These are phyloP conservation scores for Aphelenchoides avenae DNA, from an alignment of 1,140 invertebrate species.

Conservation along the genomic window DNA sequence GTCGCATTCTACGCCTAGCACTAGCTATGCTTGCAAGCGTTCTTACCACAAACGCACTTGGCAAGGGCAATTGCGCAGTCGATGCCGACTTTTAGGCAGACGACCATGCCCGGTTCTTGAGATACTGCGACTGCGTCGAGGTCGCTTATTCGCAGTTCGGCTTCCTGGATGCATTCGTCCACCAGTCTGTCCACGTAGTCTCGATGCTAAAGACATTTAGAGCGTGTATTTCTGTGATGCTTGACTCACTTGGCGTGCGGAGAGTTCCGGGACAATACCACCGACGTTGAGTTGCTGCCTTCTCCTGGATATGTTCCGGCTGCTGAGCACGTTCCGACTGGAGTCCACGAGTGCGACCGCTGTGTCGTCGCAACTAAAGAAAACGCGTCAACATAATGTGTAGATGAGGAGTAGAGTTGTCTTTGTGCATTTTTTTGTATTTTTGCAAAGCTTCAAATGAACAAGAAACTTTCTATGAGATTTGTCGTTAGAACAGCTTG, in stretches of 20 bases:
- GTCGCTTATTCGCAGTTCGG: constrained; percentile 16
- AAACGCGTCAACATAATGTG: background rate
- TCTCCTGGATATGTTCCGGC: background rate
- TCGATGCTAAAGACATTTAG: constrained; percentile 31
- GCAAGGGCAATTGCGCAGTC: constrained; percentile 32
- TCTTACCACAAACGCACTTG: constrained; percentile 10
- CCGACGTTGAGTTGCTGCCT: constrained; percentile 1
- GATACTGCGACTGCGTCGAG: constrained; percentile 36
- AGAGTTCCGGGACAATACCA: constrained; percentile 25
- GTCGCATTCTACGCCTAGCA: no score
- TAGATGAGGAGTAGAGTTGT: no score
- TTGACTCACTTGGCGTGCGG: constrained; percentile 17
- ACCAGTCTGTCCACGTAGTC: constrained; percentile 20
- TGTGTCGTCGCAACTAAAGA: constrained; percentile 39
- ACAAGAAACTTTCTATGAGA: no score
- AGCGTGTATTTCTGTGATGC: constrained; percentile 1
- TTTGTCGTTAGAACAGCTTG: no score
- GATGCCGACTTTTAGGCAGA: constrained; percentile 35
- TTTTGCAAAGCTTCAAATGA: no score
- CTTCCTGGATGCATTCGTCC: constrained; percentile 26
- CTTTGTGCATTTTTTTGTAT: no score
- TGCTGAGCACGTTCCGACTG: constrained; percentile 12
- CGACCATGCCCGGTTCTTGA: constrained; percentile 24
- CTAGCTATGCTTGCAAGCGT: no score
- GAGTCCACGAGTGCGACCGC: constrained; percentile 32